Percentiles rank a stretch among this genome's conserved stretches.
These are phyloP conservation scores for Calidris pugnax DNA, from an alignment of 2,113 vertebrate species.

Conservation along the genomic window DNA sequence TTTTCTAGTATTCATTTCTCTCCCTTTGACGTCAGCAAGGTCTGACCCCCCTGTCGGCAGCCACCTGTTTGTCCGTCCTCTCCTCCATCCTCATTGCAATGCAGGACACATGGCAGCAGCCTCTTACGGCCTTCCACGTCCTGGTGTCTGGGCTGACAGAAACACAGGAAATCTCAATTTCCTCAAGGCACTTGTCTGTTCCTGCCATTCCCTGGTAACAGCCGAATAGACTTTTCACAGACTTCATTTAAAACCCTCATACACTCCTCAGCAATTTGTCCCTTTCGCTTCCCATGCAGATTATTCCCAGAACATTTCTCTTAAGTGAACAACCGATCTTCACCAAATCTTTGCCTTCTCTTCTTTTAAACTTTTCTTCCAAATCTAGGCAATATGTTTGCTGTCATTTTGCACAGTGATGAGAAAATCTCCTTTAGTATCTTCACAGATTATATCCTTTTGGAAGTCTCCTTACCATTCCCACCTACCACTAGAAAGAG, in stretches of 20 bases:
- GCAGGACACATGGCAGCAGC: not conserved
- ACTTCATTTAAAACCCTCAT: constrained; percentile 15
- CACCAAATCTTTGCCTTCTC: not conserved
- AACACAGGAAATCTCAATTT: not conserved
- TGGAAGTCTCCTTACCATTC: not conserved
- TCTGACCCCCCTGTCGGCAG: not conserved
- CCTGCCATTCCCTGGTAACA: not conserved
- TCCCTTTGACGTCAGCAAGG: not conserved
- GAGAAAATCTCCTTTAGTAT: not conserved
- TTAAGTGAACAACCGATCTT: not conserved
- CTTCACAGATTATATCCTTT: not conserved
- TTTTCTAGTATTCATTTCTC: not conserved
- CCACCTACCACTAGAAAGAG: not conserved
- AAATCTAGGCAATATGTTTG: not conserved
- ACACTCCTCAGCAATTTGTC: not conserved
- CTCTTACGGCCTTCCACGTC: not conserved
- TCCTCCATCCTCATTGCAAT: not conserved
- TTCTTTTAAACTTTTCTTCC: constrained; percentile 1
- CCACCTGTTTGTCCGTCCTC: not conserved
- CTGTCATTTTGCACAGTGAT: not conserved
- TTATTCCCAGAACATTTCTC: not conserved
- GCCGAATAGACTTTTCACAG: not conserved
- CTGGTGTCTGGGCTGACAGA: not conserved
- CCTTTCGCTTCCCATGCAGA: not conserved
- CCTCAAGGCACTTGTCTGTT: not conserved